Conservation (phyloP, 2,113 vertebrate species). For the Serinus canaria region DNA sequence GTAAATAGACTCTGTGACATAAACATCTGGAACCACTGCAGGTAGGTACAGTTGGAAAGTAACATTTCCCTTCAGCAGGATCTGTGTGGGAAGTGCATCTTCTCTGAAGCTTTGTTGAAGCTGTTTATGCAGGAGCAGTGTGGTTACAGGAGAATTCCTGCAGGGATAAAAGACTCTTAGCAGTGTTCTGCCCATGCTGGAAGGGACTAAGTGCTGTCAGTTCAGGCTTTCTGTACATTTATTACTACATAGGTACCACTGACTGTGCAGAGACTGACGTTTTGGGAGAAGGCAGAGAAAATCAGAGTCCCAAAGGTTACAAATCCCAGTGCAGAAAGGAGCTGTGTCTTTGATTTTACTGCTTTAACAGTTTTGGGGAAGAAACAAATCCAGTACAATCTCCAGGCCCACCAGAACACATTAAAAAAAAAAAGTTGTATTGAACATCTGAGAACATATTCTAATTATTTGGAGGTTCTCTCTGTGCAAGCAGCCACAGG, state of each 20-base stretch:
- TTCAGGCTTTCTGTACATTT: not conserved
- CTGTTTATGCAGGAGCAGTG: not conserved
- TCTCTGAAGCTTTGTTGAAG: not conserved
- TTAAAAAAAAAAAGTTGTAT: not conserved
- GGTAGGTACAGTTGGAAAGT: not conserved
- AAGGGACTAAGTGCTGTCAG: not conserved
- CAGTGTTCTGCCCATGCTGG: not conserved
- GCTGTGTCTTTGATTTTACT: not conserved
- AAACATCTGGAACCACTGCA: not conserved
- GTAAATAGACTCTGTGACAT: not conserved
- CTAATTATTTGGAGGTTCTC: not conserved
- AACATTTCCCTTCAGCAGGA: not conserved
- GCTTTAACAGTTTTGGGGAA: not conserved
- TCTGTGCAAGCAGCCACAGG: fast-evolving
- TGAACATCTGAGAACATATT: not conserved
- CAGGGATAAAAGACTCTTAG: not conserved
- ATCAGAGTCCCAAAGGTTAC: not conserved
- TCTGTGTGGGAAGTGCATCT: not conserved
- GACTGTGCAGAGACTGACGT: not conserved
- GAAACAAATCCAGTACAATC: not conserved
- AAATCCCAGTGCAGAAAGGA: not conserved
- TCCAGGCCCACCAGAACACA: not conserved
- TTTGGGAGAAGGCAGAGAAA: not conserved
- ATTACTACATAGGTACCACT: not conserved
- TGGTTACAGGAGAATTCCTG: not conserved